Base-by-base conservation (phyloP, 92 coral and sea anemone genomes). In the Porites rus region DNA sequence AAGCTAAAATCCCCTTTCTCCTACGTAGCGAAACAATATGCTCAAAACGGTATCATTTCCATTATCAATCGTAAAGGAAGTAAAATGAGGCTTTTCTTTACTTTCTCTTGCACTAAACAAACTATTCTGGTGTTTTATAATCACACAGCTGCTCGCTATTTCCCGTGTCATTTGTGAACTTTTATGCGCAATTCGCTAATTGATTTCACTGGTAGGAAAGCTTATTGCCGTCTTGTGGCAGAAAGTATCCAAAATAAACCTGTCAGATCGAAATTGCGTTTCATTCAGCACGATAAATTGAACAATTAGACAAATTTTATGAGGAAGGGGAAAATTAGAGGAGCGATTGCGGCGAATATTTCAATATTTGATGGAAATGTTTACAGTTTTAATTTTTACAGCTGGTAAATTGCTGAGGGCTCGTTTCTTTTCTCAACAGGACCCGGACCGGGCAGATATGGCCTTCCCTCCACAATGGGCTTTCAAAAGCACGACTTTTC, bases 381-480 rank as follows among this genome's bases (percentile, higher is more conserved):
- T 64, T 73, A 73, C 80, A 83, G 25, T 50, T 43, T 0, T 7
- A 20, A 7, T 12, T 8, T 38, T 38, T 38, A 38, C 46, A 38
- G 46, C 46, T 38, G 46, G 46, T 38, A 38, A 38, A 38, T 38
- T 38, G 46, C 46, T 4, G 46, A 38, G 46, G 46, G 10, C 14
- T 13, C 7, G 10, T 52, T 52, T 53, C 2, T 17, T 13, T 73
- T 25, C 66, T 10, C 70, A 46, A 17, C 51, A 97, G 99, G 99
- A 6, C 99, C 99, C 22, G 99, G 99, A 0, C 98, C 99, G 0
- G 99, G 99, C 8, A 88, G 97, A 11, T 97, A 97, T 82, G 97
- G 94, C 9, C 88, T 97, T 19, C 99, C 99, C 24, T 92, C 99
- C 60, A 92, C 96, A 1, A 88, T 91, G 65, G 99, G 99, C 17